phyloP scores from a whole-genome alignment of 2,888 invertebrate species.

The Imbricaverruca yamaguchii region DNA sequence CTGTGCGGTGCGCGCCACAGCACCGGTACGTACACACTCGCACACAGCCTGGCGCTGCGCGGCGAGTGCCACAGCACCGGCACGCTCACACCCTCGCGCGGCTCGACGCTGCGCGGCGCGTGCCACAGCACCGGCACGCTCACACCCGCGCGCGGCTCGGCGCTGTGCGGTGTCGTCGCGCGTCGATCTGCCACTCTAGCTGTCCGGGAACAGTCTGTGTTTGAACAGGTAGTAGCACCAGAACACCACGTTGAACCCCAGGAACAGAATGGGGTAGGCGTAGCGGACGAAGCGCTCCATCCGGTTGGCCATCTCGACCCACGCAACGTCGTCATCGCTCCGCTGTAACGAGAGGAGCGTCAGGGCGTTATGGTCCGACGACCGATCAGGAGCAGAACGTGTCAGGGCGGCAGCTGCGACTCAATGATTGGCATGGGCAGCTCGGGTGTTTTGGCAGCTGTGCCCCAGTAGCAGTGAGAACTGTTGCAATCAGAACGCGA shows the following conservation, averaged over 20 bases:
- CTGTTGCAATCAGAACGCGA: too few relatives aligned
- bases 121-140: background rate
- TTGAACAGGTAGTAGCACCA: slow-evolving; percentile 27
- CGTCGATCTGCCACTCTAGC: background rate
- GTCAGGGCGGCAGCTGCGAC: too few relatives aligned
- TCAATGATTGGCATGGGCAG: too few relatives aligned
- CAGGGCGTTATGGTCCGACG: too few relatives aligned
- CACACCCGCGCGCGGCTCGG: background rate
- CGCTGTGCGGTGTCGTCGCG: background rate
- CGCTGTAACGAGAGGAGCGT: background rate
- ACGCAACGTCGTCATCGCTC: background rate
- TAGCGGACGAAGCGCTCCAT: slow-evolving; percentile 24
- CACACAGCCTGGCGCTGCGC: background rate
- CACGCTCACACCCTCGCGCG: background rate
- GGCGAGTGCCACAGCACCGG: background rate
- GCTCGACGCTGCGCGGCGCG: background rate
- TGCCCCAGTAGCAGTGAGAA: too few relatives aligned
- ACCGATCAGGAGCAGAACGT: too few relatives aligned
- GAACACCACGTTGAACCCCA: slow-evolving; percentile 26
- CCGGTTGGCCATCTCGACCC: slow-evolving; percentile 13
- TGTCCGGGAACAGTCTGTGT: background rate
- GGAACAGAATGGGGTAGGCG: slow-evolving; percentile 24
- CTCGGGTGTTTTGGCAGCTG: too few relatives aligned
- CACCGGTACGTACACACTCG: too few relatives aligned
- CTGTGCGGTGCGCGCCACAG: too few relatives aligned